A percentile compares a stretch with the other conserved stretches of the same genome.
Conservation (phyloP, 1,140 invertebrate species). For the Chrysopa pallens region DNA sequence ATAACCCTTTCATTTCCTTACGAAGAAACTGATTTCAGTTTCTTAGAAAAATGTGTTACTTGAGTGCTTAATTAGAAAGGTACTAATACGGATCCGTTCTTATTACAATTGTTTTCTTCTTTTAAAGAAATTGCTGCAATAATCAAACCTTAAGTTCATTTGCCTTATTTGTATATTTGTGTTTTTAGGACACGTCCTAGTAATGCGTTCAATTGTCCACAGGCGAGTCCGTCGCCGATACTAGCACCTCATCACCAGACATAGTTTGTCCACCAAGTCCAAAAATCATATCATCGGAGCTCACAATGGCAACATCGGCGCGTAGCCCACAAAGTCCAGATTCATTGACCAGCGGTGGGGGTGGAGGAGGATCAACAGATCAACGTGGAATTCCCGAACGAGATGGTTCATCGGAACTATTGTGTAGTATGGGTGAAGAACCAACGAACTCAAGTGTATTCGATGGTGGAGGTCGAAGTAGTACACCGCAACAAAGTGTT, state of each 20-base stretch:
- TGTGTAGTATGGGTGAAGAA: background rate
- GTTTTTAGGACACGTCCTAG: conserved; percentile 11
- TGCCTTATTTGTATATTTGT: conserved; percentile 5
- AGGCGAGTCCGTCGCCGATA: conserved; percentile 78
- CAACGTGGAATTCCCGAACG: conserved; percentile 15
- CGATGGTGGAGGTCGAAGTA: conserved; percentile 17
- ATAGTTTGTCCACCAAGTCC: conserved; percentile 57
- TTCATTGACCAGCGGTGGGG: conserved; percentile 15
- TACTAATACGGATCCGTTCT: no score
- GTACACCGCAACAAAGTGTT: conserved; percentile 14
- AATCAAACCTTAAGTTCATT: no score
- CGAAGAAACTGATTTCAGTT: no score
- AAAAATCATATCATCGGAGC: conserved; percentile 32
- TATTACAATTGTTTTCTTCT: no score
- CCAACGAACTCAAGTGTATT: conserved; percentile 9
- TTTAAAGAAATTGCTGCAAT: no score
- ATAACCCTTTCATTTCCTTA: no score
- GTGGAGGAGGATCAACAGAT: conserved; percentile 2
- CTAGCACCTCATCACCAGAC: conserved; percentile 73
- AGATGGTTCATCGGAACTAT: conserved; percentile 12
- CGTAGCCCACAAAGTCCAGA: conserved; percentile 11
- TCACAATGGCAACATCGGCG: conserved; percentile 9
- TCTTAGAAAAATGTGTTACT: no score
- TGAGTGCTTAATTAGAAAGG: no score
- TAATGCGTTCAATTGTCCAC: conserved; percentile 10